A percentile compares a stretch with the other conserved stretches of the same genome.
These are phyloP conservation scores for Calliphora vicina DNA, from an alignment of 1,140 invertebrate genomes.

Conservation along the genomic window DNA sequence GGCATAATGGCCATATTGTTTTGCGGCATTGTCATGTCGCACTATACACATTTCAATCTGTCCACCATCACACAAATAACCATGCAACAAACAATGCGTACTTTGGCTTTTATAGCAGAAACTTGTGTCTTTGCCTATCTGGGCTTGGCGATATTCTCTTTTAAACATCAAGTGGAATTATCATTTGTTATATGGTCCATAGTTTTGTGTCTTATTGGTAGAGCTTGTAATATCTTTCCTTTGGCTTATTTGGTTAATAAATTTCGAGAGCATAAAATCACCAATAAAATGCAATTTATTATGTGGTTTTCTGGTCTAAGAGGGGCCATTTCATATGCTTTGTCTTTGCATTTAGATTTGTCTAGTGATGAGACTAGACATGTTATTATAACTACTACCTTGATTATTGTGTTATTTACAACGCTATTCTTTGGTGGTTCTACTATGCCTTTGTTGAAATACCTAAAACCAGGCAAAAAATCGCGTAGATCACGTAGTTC, in stretches of 20 bases:
- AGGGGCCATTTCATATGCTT: conserved; percentile 97
- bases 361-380: conserved; percentile 88
- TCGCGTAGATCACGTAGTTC: conserved; percentile 44
- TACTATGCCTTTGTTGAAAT: conserved; percentile 95
- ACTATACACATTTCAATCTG: conserved; percentile 98
- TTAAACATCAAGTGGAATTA: conserved; percentile 83
- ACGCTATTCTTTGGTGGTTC: conserved; percentile 94
- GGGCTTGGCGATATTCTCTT: conserved; percentile 97
- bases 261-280: conserved; percentile 97
- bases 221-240: conserved; percentile 97
- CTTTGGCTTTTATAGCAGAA: conserved; percentile 96
- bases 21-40: conserved; percentile 99
- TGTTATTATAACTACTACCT: conserved; percentile 95
- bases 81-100: conserved; percentile 98
- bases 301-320: conserved; percentile 99
- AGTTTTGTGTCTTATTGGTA: conserved; percentile 88
- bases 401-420: conserved; percentile 96
- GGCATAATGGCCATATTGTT: conserved; percentile 99
- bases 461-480: conserved; percentile 71
- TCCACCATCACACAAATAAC: conserved; percentile 99
- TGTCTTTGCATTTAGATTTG: conserved; percentile 95
- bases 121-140: conserved; percentile 99
- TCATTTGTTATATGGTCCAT: conserved; percentile 93
- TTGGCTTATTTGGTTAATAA: conserved; percentile 92
- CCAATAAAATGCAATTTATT: conserved; percentile 98